These are phyloP conservation scores for Ophraella communa DNA, from an alignment of 2,888 invertebrate species.

Conservation along the genomic window DNA sequence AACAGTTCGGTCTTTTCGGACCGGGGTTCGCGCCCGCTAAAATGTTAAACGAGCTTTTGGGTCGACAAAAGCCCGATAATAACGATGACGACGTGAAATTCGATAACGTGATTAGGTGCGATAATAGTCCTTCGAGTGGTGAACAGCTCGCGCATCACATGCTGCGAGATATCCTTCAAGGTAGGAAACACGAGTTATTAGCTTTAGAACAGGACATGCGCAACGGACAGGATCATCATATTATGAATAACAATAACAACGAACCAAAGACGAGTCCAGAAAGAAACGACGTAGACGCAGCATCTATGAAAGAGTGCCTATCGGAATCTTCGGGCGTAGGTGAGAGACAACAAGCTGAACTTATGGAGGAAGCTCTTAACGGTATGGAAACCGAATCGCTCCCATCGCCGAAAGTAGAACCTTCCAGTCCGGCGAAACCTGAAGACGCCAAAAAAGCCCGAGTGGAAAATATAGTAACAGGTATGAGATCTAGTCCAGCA, in stretches of 20 bases:
- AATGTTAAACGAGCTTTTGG: slow-evolving; percentile 90
- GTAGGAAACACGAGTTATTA: slow-evolving; percentile 82
- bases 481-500: slow-evolving; percentile 88
- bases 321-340: slow-evolving; percentile 66
- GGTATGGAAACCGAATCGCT: slow-evolving; percentile 69
- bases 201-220: slow-evolving; percentile 73
- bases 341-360: slow-evolving; percentile 61
- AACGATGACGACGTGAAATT: slow-evolving; percentile 58
- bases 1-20: slow-evolving; percentile 83
- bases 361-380: slow-evolving; percentile 68
- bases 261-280: slow-evolving; percentile 60
- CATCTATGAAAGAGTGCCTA: slow-evolving; percentile 63
- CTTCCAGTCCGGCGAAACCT: slow-evolving; percentile 66
- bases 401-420: slow-evolving; percentile 65
- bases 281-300: slow-evolving; percentile 50
- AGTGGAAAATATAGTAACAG: slow-evolving; percentile 94
- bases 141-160: slow-evolving; percentile 78
- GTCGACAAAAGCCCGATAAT: slow-evolving; percentile 69
- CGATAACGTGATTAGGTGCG: slow-evolving; percentile 61
- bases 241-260: slow-evolving; percentile 62
- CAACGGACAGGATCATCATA: slow-evolving; percentile 60
- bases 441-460: slow-evolving; percentile 88
- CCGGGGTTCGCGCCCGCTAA: slow-evolving; percentile 87
- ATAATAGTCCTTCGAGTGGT: slow-evolving; percentile 65
- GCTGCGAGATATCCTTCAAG: slow-evolving; percentile 89